Evolutionary conservation across 2,888 invertebrate species (phyloP), one percentile per base, ranked within the genome.

Genomic region (Xestobium rufovillosum): DNA sequence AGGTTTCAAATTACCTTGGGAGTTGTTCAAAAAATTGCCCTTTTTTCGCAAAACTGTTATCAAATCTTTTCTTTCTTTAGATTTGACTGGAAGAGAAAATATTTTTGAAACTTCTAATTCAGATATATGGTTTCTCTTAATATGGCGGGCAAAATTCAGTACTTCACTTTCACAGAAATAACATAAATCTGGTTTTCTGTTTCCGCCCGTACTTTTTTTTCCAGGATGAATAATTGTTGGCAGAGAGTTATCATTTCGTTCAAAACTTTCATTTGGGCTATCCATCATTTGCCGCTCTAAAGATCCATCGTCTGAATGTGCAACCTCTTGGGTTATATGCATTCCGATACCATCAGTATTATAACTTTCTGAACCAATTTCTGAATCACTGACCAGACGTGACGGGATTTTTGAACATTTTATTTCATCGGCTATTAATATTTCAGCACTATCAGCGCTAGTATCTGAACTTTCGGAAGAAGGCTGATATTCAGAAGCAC

Each of bases 131-230:
- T 6, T 3, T 12, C 35, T 4, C 6, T 2, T 3, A 9, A 35
- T 23, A 10, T 35, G 35, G 6, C 35, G 25, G 3, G 19, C 14
- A 11, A 35, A 35, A 19, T 19, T 35, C 2, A 11, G 3, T 2
- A 35, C 35, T 13, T 11, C 4, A 6, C 4, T 29, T 15, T 25
- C 25, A 10, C 35, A 35, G 23, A 4, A 35, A 13, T 17, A 29
- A 10, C 35, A 28, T 12, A 31, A 15, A 34, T 34, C 34, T 4
- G 2, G 3, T 34, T 34, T 26, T 34, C 34, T n/a, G 8, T 12
- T 32, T 9, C 25, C 19, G 10, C 13, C 25, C n/a, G 32, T 31
- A 12, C 17, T 4, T 8, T 14, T 16, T 15, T 31, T 31, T 16
- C 19, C 31, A 15, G 15, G 16, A 16, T 3, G 16, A 2, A 19